phyloP scores from a whole-genome alignment of 2,797 vertebrate genomes.

The Jordanella pulchra region DNA sequence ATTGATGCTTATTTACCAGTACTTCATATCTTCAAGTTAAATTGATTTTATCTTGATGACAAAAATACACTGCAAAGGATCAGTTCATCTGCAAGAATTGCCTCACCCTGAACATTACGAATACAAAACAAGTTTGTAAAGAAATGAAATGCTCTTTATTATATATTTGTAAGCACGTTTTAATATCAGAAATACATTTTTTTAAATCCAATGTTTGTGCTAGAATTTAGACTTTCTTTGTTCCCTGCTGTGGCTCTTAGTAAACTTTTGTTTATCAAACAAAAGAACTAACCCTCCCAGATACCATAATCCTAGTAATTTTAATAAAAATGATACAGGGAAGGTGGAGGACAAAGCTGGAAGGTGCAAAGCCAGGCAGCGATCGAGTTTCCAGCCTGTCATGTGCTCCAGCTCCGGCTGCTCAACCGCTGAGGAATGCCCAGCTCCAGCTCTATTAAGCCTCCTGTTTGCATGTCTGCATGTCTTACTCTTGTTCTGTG shows the following conservation, averaged over 20 bases:
- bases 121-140: not conserved
- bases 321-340: constrained; percentile 48
- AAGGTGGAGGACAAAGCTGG: constrained; percentile 35
- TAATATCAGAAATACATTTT: constrained; percentile 19
- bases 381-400: constrained; percentile 60
- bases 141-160: not conserved
- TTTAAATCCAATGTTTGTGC: constrained; percentile 21
- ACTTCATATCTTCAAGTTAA: not conserved
- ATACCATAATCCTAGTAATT: constrained; percentile 44
- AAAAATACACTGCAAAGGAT: not conserved
- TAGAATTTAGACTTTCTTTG: constrained; percentile 22
- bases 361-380: constrained; percentile 44
- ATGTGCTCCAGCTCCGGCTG: constrained; percentile 20
- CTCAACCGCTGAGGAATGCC: constrained; percentile 47
- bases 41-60: not conserved
- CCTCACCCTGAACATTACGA: not conserved
- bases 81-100: constrained; percentile 4
- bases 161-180: not conserved
- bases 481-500: constrained; percentile 40
- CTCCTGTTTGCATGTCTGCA: constrained; percentile 15
- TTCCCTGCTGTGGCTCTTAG: constrained; percentile 30
- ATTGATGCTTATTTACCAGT: not conserved
- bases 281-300: constrained; percentile 38
- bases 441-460: constrained; percentile 28
- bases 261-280: constrained; percentile 40